Evolutionary conservation across 2,797 vertebrate genomes (phyloP).

Genomic region (Tolypeutes matacus): DNA sequence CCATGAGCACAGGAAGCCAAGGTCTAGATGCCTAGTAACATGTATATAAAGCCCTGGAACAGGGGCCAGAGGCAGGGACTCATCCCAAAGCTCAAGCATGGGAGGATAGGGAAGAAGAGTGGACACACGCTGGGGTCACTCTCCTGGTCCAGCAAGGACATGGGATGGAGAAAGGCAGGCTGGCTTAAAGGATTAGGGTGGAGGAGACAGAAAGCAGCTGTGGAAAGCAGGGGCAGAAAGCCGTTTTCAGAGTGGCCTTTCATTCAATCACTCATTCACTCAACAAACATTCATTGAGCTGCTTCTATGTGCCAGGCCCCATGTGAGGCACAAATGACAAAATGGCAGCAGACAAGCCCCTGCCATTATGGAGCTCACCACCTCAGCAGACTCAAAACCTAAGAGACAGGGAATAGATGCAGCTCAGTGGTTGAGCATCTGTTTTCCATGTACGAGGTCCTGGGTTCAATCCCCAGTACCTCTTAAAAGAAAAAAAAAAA

Average conservation of each 20-base stretch:
- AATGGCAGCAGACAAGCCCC: neutral
- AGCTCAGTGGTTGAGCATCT: no score
- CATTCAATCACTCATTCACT: neutral
- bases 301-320: neutral
- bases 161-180: neutral
- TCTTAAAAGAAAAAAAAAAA: neutral
- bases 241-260: neutral
- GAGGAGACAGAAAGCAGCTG: neutral
- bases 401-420: no score
- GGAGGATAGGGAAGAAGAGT: neutral
- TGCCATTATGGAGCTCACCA: neutral
- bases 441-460: no score
- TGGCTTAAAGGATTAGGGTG: neutral
- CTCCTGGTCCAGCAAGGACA: neutral
- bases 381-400: neutral
- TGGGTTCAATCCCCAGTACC: no score
- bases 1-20: neutral
- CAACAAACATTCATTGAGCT: neutral
- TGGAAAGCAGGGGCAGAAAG: neutral
- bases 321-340: neutral
- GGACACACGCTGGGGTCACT: neutral
- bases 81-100: neutral
- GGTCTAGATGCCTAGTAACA: neutral
- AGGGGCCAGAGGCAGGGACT: neutral
- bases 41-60: neutral